phyloP scores from a whole-genome alignment of 2,888 invertebrate species.

The Melanargia galathea region DNA sequence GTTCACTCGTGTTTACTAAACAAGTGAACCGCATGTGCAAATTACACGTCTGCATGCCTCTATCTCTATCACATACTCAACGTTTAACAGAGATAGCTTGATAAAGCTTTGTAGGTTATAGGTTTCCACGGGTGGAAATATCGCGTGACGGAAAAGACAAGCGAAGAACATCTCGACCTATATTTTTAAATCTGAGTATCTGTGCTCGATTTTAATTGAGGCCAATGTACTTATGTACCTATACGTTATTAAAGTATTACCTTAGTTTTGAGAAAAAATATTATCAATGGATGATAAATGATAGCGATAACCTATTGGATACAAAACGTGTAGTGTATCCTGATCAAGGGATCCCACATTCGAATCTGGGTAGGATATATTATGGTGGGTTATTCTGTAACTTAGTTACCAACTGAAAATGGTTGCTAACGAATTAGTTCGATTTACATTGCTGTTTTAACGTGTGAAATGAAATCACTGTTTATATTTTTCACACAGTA shows the following conservation, averaged over 20 bases:
- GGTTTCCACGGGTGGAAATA: constrained; percentile 47
- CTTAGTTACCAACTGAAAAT: no score
- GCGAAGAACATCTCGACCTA: constrained; percentile 5
- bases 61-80: constrained; percentile 38
- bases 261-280: not conserved
- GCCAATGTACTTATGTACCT: not conserved
- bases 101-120: constrained; percentile 40
- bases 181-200: constrained; percentile 3
- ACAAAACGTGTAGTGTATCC: no score
- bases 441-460: no score
- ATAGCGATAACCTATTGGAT: no score
- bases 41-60: constrained; percentile 33
- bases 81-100: constrained; percentile 40
- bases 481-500: no score
- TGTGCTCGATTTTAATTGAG: not conserved
- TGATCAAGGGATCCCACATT: no score
- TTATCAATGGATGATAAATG: not conserved
- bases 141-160: constrained; percentile 47
- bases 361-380: no score
- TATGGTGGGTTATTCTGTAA: no score
- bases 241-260: no score
- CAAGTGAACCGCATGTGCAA: not conserved
- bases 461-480: no score
- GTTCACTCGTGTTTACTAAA: constrained; percentile 4
- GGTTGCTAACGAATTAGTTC: no score